Evolutionary conservation across 2,888 invertebrate species (phyloP), one percentile per base, ranked within the genome.

Genomic region (Drosophila pseudotakahashii): DNA sequence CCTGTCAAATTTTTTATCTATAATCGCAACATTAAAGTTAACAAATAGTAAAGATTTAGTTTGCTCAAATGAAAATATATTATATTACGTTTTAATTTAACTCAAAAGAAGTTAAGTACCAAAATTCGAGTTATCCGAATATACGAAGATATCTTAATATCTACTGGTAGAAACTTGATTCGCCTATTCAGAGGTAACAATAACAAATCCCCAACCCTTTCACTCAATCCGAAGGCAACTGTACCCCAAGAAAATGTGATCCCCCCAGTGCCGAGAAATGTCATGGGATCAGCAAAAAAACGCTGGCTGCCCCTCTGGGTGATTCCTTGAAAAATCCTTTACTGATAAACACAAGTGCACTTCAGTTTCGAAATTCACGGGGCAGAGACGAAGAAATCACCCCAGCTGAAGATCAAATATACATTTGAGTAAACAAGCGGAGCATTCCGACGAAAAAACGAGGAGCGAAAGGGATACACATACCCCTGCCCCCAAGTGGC

Each of bases 311-410:
- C 57, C 41, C 42, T 19, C 42, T 19, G 47, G 66, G 39, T 54
- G 66, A 75, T 84, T 87, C 87, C 87, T 77, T 84, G 73, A 74
- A 87, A 79, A 79, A 83, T 79, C 84, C 86, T 79, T 84, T 79
- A 14, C 36, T 50, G 73, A 73, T 74, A 70, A 78, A 81, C 68
- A 68, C 67, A 75, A 68, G 74, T 70, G 69, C 53, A 50, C 42
- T 57, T 50, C 64, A 36, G 60, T 26, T 36, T 32, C 37, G 16
- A 36, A 45, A 37, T 16, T 34, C 16, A 19, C 26, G 44, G 30
- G 36, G 19, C 39, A 16, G 23, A 57, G 30, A 69, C 69, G 66
- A 44, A 60, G 62, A 67, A 78, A 58, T 62, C 58, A 70, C 78
- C 51, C 72, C 72, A 48, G 55, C 55, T 58, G 66, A 59, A 78